Base-by-base conservation (phyloP, 2,888 invertebrate species). In the Drosophila formosana region DNA sequence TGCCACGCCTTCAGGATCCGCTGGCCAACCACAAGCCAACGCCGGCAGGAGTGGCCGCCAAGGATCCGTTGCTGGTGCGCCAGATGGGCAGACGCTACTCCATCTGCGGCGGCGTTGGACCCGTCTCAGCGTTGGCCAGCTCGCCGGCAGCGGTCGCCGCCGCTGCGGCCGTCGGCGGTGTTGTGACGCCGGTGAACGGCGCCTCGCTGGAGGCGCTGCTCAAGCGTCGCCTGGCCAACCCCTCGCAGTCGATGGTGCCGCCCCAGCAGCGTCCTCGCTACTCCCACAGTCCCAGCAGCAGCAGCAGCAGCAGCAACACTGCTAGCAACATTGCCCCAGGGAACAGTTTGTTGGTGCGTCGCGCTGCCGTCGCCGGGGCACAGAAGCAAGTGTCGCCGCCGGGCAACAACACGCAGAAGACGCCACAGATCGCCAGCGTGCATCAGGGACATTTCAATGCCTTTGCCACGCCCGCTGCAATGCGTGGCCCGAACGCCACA, bases 81-180 rank as follows among this genome's bases (percentile, higher is more conserved):
- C 80, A 75, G 41, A 66, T 82, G 80, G 60, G 57, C 4, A 53
- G 83, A 8, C 70, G 86, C 37, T 84, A 69, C 9, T 84, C 86
- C 25, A 55, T 81, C 8, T 83, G 83, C 37, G 83, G 78, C 9
- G 47, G 43, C 28, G 56, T 67, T 8, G 74, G 60, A 0, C 56
- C 66, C 5, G 23, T 3, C 11, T 28, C 34, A 4, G 3, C 37
- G 3, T n/a, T 37, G 3, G 34, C 57, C 13, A 39, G 5, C 9
- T 30, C 18, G 8, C 37, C 23, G 9, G 3, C 32, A 9, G 6
- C 8, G 4, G 6, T 9, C 11, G 6, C n/a, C 3, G 4, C 9
- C 1, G 25, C 34, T 1, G 18, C 18, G 18, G 18, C 18, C 18
- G 0, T 3, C 3, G 46, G 4, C 25, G 2, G 13, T 6, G 49